phyloP scores from a whole-genome alignment of 1,140 invertebrate species.

The Euwallacea fornicatus region DNA sequence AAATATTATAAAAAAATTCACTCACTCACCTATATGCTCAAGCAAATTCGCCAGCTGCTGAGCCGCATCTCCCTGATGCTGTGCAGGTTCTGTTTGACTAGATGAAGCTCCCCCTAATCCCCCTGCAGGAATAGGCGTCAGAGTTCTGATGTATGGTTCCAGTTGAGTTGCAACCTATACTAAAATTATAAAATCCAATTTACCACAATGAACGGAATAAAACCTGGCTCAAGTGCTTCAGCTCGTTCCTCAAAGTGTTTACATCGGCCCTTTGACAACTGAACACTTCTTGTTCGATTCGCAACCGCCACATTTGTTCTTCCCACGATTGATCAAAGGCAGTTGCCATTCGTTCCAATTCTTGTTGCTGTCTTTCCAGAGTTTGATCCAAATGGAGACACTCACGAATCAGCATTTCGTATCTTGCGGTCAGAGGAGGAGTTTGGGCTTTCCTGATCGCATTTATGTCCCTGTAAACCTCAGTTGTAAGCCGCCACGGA shows the following conservation, averaged over 20 bases:
- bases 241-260: conserved; percentile 63
- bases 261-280: conserved; percentile 67
- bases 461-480: conserved; percentile 56
- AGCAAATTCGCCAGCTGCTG: conserved; percentile 60
- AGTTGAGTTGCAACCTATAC: conserved; percentile 60
- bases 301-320: conserved; percentile 68
- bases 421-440: conserved; percentile 60
- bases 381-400: conserved; percentile 66
- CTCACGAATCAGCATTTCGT: conserved; percentile 63
- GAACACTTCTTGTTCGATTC: conserved; percentile 67
- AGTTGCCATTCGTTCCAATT: conserved; percentile 63
- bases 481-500: no score
- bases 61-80: conserved; percentile 43
- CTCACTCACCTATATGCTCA: conserved; percentile 57
- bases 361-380: conserved; percentile 63
- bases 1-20: neutral
- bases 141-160: conserved; percentile 66
- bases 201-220: neutral
- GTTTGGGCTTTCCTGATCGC: conserved; percentile 59
- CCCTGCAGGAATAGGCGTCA: conserved; percentile 54
- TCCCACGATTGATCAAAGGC: conserved; percentile 70
- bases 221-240: conserved; percentile 66
- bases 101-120: conserved; percentile 46
- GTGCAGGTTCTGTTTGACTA: conserved; percentile 46
- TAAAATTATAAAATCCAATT: neutral